A percentile compares a stretch with the other conserved stretches of the same genome.
Evolutionary conservation across 2,113 vertebrate species (phyloP).

Genomic region (Phalacrocorax brasilianus): DNA sequence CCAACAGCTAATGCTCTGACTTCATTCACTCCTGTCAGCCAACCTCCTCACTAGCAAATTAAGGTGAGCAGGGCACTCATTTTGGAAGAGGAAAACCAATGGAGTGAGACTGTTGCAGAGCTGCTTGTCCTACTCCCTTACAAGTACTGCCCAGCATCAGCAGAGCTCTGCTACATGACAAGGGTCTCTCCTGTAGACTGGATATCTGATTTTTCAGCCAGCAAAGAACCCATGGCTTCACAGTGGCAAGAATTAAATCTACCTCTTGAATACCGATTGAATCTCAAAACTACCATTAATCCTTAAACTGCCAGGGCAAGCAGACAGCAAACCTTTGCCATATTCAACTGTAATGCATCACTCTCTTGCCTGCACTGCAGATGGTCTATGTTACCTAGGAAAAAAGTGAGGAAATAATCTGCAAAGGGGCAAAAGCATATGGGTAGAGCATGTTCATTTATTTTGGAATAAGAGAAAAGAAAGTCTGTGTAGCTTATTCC

Average conservation of each 20-base stretch:
- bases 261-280: too few species aligned
- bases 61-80: background rate
- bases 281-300: background rate
- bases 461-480: background rate
- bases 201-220: background rate
- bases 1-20: background rate
- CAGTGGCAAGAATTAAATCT: background rate
- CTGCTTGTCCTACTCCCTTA: background rate
- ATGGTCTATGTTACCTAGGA: background rate
- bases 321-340: background rate
- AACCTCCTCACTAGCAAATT: background rate
- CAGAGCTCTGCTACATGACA: fast-evolving
- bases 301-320: background rate
- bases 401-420: background rate
- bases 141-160: background rate
- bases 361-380: background rate
- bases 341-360: background rate
- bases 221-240: background rate
- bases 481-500: background rate
- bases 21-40: background rate
- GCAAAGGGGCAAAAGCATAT: background rate
- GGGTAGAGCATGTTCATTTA: background rate
- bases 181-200: background rate
- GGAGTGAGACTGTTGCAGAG: background rate
- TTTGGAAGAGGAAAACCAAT: background rate